phyloP scores from a whole-genome alignment of 2,797 vertebrate genomes.

The Thalassophryne amazonica region DNA sequence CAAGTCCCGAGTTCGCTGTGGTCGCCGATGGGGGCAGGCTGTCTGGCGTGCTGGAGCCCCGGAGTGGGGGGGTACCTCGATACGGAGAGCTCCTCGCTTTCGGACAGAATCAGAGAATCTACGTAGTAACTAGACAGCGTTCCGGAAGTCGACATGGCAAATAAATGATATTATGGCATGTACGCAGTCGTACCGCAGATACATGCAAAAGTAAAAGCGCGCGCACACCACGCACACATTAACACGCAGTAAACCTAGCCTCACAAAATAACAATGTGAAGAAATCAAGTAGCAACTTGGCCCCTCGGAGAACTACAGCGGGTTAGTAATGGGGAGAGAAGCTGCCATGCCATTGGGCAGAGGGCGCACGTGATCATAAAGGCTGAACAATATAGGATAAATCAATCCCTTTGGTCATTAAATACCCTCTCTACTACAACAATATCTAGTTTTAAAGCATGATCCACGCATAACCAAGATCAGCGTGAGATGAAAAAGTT shows the following conservation, averaged over 20 bases:
- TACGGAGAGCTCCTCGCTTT: slow-evolving; percentile 88
- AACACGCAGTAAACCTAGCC: slow-evolving; percentile 72
- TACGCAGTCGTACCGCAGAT: slow-evolving; percentile 64
- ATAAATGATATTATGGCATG: slow-evolving; percentile 67
- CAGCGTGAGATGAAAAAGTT: slow-evolving; percentile 15
- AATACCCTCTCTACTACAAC: slow-evolving; percentile 87
- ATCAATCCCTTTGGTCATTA: slow-evolving; percentile 94
- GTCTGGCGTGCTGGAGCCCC: slow-evolving; percentile 83
- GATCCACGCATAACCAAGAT: slow-evolving; percentile 73
- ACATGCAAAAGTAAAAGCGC: slow-evolving; percentile 59
- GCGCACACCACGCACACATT: slow-evolving; percentile 61
- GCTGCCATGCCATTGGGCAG: slow-evolving; percentile 78
- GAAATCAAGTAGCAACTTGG: slow-evolving; percentile 94
- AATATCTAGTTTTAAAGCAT: slow-evolving; percentile 85
- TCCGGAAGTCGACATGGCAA: slow-evolving; percentile 94
- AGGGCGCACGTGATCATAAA: slow-evolving; percentile 85
- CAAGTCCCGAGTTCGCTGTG: slow-evolving; percentile 87
- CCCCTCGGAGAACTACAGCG: slow-evolving; percentile 90
- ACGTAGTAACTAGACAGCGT: slow-evolving; percentile 94
- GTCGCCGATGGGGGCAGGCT: slow-evolving; percentile 80
- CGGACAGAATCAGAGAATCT: slow-evolving; percentile 92
- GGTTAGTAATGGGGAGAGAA: slow-evolving; percentile 90
- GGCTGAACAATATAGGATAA: slow-evolving; percentile 97
- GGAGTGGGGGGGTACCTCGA: slow-evolving; percentile 82
- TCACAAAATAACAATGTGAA: slow-evolving; percentile 95